Conservation (phyloP, 2,797 vertebrate species). For the Heliangelus exortis region DNA sequence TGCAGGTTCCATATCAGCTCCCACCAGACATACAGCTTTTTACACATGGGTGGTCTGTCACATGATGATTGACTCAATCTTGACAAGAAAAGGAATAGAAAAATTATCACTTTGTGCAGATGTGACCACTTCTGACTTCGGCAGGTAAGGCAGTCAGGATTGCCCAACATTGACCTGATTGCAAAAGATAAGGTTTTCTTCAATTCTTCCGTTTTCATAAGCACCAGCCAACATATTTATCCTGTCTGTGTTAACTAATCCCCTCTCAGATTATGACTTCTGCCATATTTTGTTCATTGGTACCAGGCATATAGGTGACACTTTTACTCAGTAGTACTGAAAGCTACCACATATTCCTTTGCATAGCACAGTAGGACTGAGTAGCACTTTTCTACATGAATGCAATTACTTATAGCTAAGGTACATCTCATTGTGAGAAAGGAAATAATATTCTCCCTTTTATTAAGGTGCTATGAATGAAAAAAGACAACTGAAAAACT, state of each 20-base stretch:
- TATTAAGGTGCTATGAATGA: background rate
- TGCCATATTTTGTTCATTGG: background rate
- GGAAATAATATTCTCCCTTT: background rate
- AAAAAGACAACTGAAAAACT: background rate
- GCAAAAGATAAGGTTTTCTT: background rate
- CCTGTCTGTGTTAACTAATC: background rate
- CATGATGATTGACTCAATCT: conserved; percentile 53
- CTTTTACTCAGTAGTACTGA: background rate
- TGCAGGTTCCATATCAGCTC: conserved; percentile 40
- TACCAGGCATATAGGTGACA: background rate
- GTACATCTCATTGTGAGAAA: background rate
- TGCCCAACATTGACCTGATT: background rate
- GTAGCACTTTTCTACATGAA: rapidly evolving
- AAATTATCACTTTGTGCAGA: conserved; percentile 40
- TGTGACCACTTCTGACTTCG: conserved; percentile 32
- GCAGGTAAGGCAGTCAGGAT: background rate
- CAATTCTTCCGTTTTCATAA: background rate
- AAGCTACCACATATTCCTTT: background rate
- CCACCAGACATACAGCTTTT: conserved; percentile 5
- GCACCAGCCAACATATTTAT: background rate
- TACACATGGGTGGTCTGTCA: conserved; percentile 48
- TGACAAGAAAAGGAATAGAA: conserved; percentile 51
- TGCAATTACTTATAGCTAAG: background rate
- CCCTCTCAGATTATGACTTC: background rate
- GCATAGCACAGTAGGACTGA: background rate